Base-by-base conservation (phyloP, 2,797 vertebrate species). In the Rhinatrema bivittatum region DNA sequence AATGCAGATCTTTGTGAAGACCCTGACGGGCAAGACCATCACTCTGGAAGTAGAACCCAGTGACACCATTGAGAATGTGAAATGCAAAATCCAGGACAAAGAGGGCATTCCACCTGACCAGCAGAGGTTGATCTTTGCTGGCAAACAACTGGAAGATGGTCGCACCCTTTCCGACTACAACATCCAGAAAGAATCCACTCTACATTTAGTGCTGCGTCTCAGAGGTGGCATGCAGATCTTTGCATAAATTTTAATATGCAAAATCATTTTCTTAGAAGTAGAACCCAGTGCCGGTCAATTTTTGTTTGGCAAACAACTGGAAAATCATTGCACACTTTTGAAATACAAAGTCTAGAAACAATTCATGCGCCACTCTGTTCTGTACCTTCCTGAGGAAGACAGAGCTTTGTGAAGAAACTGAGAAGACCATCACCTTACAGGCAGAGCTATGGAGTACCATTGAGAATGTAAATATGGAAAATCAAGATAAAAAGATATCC, bases 161-260 rank as follows among this genome's bases (percentile, higher is more conserved):
- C n/a, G n/a, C n/a, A n/a, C n/a, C n/a, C n/a, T n/a, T n/a, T n/a
- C n/a, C n/a, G n/a, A n/a, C n/a, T n/a, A n/a, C n/a, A n/a, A n/a
- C n/a, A n/a, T n/a, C n/a, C n/a, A n/a, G n/a, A 40, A 47, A 17
- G 33, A 37, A 37, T 45, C 42, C 6, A 45, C 34, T 5, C 16
- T 45, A 10, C 42, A 44, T 10, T 20, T 44, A 22, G 42, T 44
- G 4, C 42, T 44, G 50, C n/a, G n/a, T n/a, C n/a, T n/a, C n/a
- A n/a, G n/a, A n/a, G n/a, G n/a, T n/a, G n/a, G n/a, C n/a, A 93
- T 95, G 91, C 91, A 94, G 86, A 93, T 94, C 68, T 95, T 94
- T 43, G 91, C 95, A 76, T 30, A 20, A n/a, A 32, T 32, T 30
- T 32, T 32, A 17, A 20, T 30, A 2, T 30, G 30, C 18, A 32